Base-by-base conservation (phyloP, 2,797 vertebrate genomes). In the Mormyrus proboscirostris region DNA sequence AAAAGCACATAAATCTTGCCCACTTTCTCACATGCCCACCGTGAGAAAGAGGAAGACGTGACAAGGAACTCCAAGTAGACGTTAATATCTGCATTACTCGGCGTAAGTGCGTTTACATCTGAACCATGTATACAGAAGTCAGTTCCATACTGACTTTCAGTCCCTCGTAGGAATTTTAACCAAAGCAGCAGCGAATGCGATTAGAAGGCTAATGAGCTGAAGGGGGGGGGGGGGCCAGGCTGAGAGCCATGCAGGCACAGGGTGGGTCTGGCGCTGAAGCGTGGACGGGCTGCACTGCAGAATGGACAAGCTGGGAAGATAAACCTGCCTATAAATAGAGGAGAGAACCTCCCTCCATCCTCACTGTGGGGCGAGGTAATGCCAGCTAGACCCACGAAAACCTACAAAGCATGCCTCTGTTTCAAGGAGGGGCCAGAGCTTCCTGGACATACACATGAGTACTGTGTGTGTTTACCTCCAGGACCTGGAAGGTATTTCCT, bases 301-400 rank as follows among this genome's bases (percentile, higher is more conserved):
- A 8, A 33, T 22, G 19, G 7, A 14, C 8, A 14, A 29, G 44
- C 65, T 44, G 50, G 33, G 25, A 19, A 57, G 49, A 84, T 65
- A n/a, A 65, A 53, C 57, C 47, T 25, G 14, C 29, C 62, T 87
- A 76, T 53, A 89, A 89, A 73, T 87, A 87, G 62, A 76, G 84
- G 49, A 59, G 47, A 69, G 38, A 41, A 47, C 57, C 19, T 76
- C 62, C 41, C 89, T 89, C 62, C 62, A 76, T 25, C 62, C 62
- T 86, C 53, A 38, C 88, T 85, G 41, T 44, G 57, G 29, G 55
- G 59, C 1, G n/a, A 59, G 16, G 49, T 9, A 4, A 4, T 53
- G 49, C 89, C 83, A 76, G 29, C 49, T 76, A 62, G 82, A 76
- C 89, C 47, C 83, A 87, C 14, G 22, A 29, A 89, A 53, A 51